Evolutionary conservation across 1,140 invertebrate genomes (phyloP).

Genomic region (Physella acuta): DNA sequence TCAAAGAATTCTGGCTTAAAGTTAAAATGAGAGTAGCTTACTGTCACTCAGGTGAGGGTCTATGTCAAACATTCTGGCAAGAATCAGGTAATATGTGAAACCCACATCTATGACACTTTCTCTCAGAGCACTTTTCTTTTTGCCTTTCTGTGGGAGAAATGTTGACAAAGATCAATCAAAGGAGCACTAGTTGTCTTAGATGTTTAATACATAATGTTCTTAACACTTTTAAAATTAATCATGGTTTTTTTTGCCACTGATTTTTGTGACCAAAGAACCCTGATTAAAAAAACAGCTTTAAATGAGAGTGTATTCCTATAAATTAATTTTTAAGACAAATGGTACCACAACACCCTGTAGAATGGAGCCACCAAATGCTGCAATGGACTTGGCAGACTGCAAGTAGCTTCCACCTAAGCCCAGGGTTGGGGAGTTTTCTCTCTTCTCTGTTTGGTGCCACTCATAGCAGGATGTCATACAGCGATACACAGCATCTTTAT

Average conservation of each 20-base stretch:
- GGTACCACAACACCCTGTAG: slow-evolving; percentile 51
- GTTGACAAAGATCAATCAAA: not conserved
- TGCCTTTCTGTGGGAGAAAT: slow-evolving; percentile 37
- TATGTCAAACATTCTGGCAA: slow-evolving; percentile 57
- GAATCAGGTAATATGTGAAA: slow-evolving; percentile 54
- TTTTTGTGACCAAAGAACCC: no score
- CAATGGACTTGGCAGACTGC: slow-evolving; percentile 54
- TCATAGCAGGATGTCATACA: slow-evolving; percentile 56
- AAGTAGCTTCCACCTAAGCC: slow-evolving; percentile 38
- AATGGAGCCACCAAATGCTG: slow-evolving; percentile 50
- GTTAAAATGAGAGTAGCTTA: slow-evolving; percentile 31
- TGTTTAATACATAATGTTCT: no score
- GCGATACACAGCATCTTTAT: slow-evolving; percentile 55
- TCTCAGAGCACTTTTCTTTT: slow-evolving; percentile 48
- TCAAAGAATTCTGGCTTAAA: not conserved
- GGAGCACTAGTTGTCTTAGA: no score
- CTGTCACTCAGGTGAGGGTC: slow-evolving; percentile 44
- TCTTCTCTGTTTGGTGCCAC: slow-evolving; percentile 52
- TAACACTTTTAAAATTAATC: no score
- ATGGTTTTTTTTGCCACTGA: no score
- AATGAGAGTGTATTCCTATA: no score
- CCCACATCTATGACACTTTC: slow-evolving; percentile 55
- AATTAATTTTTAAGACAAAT: slow-evolving; percentile 1
- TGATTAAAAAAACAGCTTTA: no score
- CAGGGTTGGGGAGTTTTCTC: slow-evolving; percentile 42